A percentile compares a stretch with the other conserved stretches of the same genome.
Conservation (phyloP, 2,113 vertebrate genomes). For the Bufo bufo region DNA sequence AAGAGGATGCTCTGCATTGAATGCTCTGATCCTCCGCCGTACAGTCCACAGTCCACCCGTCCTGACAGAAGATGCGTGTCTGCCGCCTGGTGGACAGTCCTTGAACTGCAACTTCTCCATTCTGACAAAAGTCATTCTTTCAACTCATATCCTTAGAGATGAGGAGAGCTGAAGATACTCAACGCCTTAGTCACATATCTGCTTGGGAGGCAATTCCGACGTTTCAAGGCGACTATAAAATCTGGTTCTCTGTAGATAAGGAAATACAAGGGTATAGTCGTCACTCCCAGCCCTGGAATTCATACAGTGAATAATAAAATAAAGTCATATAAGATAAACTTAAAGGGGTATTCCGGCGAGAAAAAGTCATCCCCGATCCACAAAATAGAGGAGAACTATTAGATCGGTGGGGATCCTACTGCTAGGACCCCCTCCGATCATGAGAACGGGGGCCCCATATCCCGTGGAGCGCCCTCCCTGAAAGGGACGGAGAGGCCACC, state of each 20-base stretch:
- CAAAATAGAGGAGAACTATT: no score
- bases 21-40: no score
- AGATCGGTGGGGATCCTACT: no score
- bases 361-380: no score
- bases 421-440: no score
- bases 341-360: no score
- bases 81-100: neutral
- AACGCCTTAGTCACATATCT: neutral
- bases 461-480: no score
- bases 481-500: no score
- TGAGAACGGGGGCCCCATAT: no score
- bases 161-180: neutral
- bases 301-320: no score
- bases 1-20: neutral
- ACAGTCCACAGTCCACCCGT: neutral
- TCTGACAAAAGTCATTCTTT: no score
- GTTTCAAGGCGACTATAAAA: neutral
- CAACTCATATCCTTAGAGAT: neutral
- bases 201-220: neutral
- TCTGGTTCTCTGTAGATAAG: conserved; percentile 23
- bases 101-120: neutral
- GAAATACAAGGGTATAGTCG: neutral
- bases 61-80: neutral
- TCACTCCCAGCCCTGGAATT: neutral
- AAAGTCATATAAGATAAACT: no score